These are phyloP conservation scores for Phrynocephalus vlangalii DNA, from an alignment of 2,797 vertebrate species.

Conservation along the genomic window DNA sequence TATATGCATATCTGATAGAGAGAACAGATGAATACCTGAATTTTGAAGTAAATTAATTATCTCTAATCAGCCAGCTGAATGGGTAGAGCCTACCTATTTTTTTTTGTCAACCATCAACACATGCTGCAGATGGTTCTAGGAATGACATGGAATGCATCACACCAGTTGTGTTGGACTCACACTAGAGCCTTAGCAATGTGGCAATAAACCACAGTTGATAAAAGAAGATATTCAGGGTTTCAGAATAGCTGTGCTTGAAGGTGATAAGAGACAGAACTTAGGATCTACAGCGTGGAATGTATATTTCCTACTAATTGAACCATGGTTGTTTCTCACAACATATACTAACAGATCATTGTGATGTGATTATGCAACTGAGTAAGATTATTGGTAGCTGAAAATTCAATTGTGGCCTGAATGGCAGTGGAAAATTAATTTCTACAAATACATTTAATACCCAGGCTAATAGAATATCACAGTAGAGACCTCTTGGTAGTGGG, in stretches of 20 bases:
- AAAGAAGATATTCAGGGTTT: not conserved
- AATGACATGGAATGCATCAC: not conserved
- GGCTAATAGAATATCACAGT: not conserved
- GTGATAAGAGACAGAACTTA: not conserved
- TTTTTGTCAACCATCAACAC: not conserved
- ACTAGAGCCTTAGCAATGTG: too few relatives aligned
- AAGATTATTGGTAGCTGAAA: not conserved
- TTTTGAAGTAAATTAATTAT: too few relatives aligned
- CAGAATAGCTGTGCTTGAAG: not conserved
- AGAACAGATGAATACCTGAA: too few relatives aligned
- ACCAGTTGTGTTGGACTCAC: not conserved
- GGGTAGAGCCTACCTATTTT: too few relatives aligned
- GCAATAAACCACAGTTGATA: too few relatives aligned
- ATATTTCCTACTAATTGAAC: too few relatives aligned
- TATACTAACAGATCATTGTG: not conserved
- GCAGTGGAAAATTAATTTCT: not conserved
- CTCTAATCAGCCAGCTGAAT: too few relatives aligned
- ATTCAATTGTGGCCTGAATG: not conserved
- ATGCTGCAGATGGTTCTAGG: not conserved
- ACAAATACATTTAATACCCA: not conserved
- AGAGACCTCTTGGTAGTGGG: too few relatives aligned
- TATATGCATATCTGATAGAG: too few relatives aligned
- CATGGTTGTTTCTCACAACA: not conserved
- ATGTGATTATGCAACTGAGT: not conserved
- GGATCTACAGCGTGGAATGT: not conserved